Evolutionary conservation across 2,888 invertebrate species (phyloP), one percentile per base, ranked within the genome.

Genomic region (Drosophila emarginata): DNA sequence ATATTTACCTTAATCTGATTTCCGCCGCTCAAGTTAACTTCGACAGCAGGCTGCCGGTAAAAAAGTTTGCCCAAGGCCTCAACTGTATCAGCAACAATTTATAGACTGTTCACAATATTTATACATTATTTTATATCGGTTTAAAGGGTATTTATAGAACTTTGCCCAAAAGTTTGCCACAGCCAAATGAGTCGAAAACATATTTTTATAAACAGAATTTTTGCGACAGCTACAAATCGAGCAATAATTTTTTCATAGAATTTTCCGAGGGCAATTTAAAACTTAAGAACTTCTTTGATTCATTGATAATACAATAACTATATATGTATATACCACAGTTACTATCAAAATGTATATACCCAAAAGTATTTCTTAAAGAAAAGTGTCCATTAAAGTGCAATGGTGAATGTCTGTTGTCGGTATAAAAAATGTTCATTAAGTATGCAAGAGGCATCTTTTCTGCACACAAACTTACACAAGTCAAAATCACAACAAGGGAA

Each of bases 1-100:
- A 80, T 78, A 80, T 81, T 80, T 74, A 69, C 74, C 75, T 67
- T 86, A 85, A 86, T 83, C 84, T 83, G 86, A 86, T 85, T 83
- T 84, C 69, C 79, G 72, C 66, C 80, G 79, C 81, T 86, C 84
- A 83, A 85, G 63, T 81, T 74, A 79, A 77, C 80, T 77, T 70
- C 64, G 67, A 72, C 75, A 32, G 60, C 67, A 61, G 67, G 70
- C 72, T 61, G 63, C 50, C 67, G 56, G 45, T 45, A 21, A 32
- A 32, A 32, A 32, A 85, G 72, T 85, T 84, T 57, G 78, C 83
- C 83, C 74, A 23, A 1, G 72, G 76, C 73, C 18, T 58, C 54
- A 63, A 74, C 76, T 74, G 74, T 66, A 62, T 76, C 56, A 67
- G 61, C 75, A 80, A 77, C 81, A 85, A 80, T 86, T 81, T 71